phyloP scores from a whole-genome alignment of 2,888 invertebrate species.

The Rhingia rostrata region DNA sequence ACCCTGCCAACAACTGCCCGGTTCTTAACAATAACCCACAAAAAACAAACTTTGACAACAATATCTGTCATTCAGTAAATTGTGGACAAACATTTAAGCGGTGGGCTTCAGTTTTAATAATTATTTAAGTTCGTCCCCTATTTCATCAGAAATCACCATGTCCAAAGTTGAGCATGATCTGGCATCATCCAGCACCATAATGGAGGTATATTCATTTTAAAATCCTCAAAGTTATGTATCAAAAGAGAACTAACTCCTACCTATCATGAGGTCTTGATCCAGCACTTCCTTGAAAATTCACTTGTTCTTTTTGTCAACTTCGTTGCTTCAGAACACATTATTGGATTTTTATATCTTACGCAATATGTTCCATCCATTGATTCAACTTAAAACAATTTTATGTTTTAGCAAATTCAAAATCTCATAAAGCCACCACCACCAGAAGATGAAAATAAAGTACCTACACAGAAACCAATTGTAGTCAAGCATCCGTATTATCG shows the following conservation, averaged over 20 bases:
- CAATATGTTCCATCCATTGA: too few species aligned
- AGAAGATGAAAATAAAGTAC: constrained; percentile 84
- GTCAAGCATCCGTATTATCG: constrained; percentile 92
- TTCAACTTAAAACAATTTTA: constrained; percentile 16
- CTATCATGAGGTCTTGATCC: too few species aligned
- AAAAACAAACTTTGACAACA: constrained; percentile 56
- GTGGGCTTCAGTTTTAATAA: constrained; percentile 20
- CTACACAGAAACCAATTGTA: constrained; percentile 84
- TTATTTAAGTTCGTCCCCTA: constrained; percentile 1
- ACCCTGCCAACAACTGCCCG: neutral
- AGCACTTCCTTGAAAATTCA: too few species aligned
- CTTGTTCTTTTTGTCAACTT: too few species aligned
- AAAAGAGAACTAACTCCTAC: too few species aligned
- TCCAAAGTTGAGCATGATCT: constrained; percentile 89
- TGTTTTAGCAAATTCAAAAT: constrained; percentile 91
- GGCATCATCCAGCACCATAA: constrained; percentile 91
- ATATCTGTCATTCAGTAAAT: constrained; percentile 50
- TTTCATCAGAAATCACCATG: constrained; percentile 82
- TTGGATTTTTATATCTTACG: too few species aligned
- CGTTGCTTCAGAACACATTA: too few species aligned
- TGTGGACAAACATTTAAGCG: constrained; percentile 57
- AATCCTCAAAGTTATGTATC: neutral
- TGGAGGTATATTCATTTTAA: constrained; percentile 87
- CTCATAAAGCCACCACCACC: constrained; percentile 94
- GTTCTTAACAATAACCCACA: neutral